A percentile compares a stretch with the other conserved stretches of the same genome.
phyloP scores from a whole-genome alignment of 2,888 invertebrate species.

The Tachina grossa region DNA sequence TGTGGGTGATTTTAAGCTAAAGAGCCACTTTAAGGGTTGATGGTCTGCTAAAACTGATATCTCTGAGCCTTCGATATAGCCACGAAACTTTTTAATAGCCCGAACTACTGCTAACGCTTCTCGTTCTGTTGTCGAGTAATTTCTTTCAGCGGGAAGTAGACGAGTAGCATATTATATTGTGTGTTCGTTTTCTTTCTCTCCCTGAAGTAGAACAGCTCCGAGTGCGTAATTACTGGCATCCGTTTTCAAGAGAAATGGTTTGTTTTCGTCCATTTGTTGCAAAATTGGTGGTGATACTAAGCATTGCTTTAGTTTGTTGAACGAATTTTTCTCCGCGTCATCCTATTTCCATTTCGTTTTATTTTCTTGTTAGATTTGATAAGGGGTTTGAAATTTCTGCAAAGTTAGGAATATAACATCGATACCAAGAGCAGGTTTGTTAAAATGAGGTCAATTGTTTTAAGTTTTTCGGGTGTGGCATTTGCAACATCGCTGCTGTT shows the following conservation, averaged over 20 bases:
- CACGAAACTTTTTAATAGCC: too few species aligned
- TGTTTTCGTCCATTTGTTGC: background rate
- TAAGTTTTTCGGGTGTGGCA: background rate
- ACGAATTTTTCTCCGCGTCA: background rate
- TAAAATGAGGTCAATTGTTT: too few species aligned
- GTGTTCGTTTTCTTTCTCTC: too few species aligned
- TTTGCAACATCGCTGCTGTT: slow-evolving; percentile 71
- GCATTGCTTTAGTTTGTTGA: background rate
- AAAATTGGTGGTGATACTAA: background rate
- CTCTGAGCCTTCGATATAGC: too few species aligned
- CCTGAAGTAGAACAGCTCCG: too few species aligned
- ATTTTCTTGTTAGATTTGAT: slow-evolving; percentile 75
- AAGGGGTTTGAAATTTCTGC: slow-evolving; percentile 73
- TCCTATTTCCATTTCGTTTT: slow-evolving; percentile 52
- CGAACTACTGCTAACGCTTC: too few species aligned
- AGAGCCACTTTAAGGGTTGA: too few species aligned
- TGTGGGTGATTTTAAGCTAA: too few species aligned
- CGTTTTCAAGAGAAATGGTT: background rate
- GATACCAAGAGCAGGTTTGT: slow-evolving; percentile 46
- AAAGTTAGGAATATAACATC: slow-evolving; percentile 44
- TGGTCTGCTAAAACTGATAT: too few species aligned
- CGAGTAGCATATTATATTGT: too few species aligned
- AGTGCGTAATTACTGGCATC: background rate
- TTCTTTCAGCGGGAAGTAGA: too few species aligned
- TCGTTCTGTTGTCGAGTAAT: too few species aligned